These are phyloP conservation scores for Ailuropoda melanoleuca DNA, from an alignment of 2,113 vertebrate genomes.

Conservation along the genomic window DNA sequence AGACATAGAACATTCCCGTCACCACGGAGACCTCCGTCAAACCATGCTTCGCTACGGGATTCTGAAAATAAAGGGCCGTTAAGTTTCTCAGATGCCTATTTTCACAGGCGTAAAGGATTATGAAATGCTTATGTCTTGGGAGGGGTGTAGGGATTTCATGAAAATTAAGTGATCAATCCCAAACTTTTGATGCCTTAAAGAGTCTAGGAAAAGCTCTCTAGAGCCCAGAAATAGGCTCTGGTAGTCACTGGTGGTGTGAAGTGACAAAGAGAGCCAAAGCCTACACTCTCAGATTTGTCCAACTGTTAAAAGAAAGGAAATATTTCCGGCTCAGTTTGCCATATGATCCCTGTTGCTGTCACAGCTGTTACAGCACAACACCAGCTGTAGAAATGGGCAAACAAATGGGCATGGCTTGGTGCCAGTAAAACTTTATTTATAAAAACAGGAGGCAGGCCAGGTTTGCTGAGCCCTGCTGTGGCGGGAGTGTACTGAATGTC, in stretches of 20 bases:
- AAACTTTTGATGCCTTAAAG: not conserved
- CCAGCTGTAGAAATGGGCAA: not conserved
- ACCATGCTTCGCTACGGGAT: not conserved
- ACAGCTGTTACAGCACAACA: not conserved
- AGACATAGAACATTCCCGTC: not conserved
- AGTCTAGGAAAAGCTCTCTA: not conserved
- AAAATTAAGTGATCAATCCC: not conserved
- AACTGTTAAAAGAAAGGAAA: not conserved
- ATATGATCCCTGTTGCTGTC: not conserved
- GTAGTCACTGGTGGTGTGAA: not conserved
- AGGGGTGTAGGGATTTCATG: not conserved
- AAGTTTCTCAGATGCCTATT: not conserved
- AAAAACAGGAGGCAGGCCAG: not conserved
- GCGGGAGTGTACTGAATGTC: not conserved
- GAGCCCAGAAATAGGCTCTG: not conserved
- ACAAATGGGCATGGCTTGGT: not conserved
- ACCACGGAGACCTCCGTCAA: not conserved
- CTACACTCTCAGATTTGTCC: not conserved
- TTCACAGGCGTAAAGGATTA: not conserved
- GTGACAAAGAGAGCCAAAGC: not conserved
- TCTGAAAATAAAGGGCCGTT: not conserved
- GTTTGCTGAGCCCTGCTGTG: not conserved
- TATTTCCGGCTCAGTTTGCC: not conserved
- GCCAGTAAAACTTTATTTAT: not conserved
- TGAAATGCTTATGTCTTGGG: not conserved